Evolutionary conservation across 2,888 invertebrate species (phyloP), one percentile per base, ranked within the genome.

Genomic region (Eilema caniola): DNA sequence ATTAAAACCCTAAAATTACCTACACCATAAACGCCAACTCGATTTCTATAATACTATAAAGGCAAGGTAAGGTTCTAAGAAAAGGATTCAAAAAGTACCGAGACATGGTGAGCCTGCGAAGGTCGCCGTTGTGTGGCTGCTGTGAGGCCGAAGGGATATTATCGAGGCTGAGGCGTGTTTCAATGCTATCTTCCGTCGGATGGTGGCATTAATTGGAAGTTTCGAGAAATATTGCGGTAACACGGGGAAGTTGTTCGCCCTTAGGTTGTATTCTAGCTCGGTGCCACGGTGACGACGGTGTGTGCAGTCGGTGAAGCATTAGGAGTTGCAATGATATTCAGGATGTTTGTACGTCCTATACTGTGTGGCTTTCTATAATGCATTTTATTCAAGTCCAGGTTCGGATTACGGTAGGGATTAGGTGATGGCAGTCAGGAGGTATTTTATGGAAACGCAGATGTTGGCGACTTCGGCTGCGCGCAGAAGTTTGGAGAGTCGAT

Each of bases 1-100:
- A 59, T 71, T 68, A 77, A 83, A 71, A 80, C 86, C 84, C 84
- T 53, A 53, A 53, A 85, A 74, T 76, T 81, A 82, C 81, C 82
- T 82, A 86, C 80, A 83, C 86, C 85, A 86, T 83, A 81, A 80
- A 85, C 84, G 84, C 88, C 90, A 90, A 89, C 86, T 85, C 82
- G 82, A 85, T 81, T 76, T 80, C 67, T 83, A 88, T 91, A 90
- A 86, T 87, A 83, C 89, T 92, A 92, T 75, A 86, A 89, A 89
- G 85, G 86, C 80, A 84, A 91, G 92, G 90, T 89, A 93, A 92
- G 92, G 91, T 90, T 92, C 93, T 93, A 94, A 95, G 87, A 92
- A 94, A 90, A 94, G 94, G 94, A 93, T 93, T 91, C 82, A 95
- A 95, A 94, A 90, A 93, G 93, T 95, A 95, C 95, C 95, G 93